Base-by-base conservation (phyloP, 2,113 vertebrate species). In the Corapipo altera region DNA sequence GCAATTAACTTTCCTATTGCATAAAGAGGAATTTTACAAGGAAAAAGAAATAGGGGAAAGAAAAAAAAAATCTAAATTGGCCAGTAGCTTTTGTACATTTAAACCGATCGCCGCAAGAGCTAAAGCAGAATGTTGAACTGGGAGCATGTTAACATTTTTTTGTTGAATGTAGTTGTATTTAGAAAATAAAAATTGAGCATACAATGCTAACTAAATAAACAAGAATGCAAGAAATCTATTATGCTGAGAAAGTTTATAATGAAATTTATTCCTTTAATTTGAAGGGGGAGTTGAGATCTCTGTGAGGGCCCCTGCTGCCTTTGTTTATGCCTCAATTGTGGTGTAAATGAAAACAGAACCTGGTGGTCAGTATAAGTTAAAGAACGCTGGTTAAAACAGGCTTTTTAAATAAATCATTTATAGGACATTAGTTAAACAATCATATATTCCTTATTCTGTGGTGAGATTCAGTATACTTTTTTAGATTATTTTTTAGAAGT, bases 1-100 rank as follows among this genome's bases (percentile, higher is more conserved):
- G 91, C 93, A 90, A 95, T 98, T 95, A 96, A 98, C 94, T 98
- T 98, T 97, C 92, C 88, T 92, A 65, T 97, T 93, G 84, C 94
- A 90, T 70, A 86, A 91, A 94, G 76, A 94, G 67, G 28, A 89
- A 91, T 94, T 97, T 93, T 86, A 71, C 19, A 48, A 73, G 83
- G 37, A 75, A 93, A 96, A 94, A 78, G 35, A 85, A 91, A 93
- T 71, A 76, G 52, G 46, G 3, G 24, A 44, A 39, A 37, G 26
- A 14, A 15, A 35, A 57, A 76, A 64, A 62, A 62, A 44, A 44
- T 43, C 32, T 70, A 35, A 88, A 79, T 86, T 84, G 72, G 16
- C 51, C 12, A 4, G 26, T 70, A 86, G 72, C 81, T 81, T 93
- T 88, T 4, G 1, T 88, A 16, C 13, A 13, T 94, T 96, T 87